A percentile compares a stretch with the other conserved stretches of the same genome.
Evolutionary conservation across 2,797 vertebrate genomes (phyloP).

Genomic region (Gambusia yucatana): DNA sequence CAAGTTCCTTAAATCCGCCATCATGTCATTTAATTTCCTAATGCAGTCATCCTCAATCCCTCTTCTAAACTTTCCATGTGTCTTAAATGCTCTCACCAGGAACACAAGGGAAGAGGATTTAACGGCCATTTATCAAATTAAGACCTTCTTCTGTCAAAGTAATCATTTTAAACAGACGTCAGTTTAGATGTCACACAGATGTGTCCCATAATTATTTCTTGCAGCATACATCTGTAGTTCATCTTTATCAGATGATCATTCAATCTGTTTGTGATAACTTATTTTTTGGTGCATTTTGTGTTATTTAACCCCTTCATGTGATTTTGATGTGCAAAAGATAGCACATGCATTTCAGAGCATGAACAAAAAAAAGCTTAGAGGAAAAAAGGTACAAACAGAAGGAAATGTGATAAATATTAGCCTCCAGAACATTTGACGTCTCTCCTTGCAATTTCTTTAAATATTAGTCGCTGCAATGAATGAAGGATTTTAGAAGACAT

Average conservation of each 20-base stretch:
- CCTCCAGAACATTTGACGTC: not conserved
- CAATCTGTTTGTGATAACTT: conserved; percentile 1
- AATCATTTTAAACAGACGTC: not conserved
- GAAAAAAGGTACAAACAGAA: not conserved
- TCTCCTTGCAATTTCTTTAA: not conserved
- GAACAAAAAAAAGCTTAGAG: not conserved
- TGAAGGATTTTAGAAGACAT: conserved; percentile 4
- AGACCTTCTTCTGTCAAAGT: conserved; percentile 1
- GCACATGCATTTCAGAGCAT: not conserved
- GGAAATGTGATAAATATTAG: not conserved
- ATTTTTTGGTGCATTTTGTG: not conserved
- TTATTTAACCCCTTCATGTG: not conserved
- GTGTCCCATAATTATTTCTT: not conserved
- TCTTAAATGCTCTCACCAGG: not conserved
- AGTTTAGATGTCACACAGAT: conserved; percentile 9
- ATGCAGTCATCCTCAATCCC: not conserved
- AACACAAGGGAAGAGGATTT: not conserved
- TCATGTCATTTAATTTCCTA: not conserved
- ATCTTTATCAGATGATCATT: conserved; percentile 4
- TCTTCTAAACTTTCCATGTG: not conserved
- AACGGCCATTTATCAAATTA: conserved; percentile 7
- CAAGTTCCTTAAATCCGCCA: not conserved
- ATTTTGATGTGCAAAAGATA: not conserved
- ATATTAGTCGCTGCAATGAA: not conserved
- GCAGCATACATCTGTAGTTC: not conserved